Evolutionary conservation across 2,888 invertebrate genomes (phyloP), one percentile per base, ranked within the genome.

Genomic region (Trypoxylon attenuatum): DNA sequence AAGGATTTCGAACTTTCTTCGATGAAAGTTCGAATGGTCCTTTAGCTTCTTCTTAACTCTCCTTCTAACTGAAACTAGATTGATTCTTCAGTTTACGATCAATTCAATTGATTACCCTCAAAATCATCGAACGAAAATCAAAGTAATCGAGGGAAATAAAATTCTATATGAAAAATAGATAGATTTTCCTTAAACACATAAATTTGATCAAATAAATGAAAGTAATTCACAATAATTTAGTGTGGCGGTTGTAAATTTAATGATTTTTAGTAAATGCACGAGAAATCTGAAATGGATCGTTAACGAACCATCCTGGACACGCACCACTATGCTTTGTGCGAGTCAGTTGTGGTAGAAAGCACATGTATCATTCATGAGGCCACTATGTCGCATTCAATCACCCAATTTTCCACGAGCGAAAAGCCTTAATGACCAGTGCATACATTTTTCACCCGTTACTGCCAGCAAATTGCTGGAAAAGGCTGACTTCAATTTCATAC

Each of bases 361-460:
- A 23, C 39, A 63, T 59, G 59, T 27, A 63, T 59, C 63, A 63
- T 63, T 58, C 58, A 59, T 63, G 43, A 58, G 42, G 13, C n/a
- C 33, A 33, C 33, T 13, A 13, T 13, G 33, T 33, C 33, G 13
- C n/a, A 10, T 33, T 2, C n/a, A 33, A 33, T 33, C 33, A 33
- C 33, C 33, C 33, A 33, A n/a, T 33, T 33, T 33, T 10, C 13
- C 33, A 1, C n/a, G 6, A 33, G 33, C n/a, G 33, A 33, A 33
- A 33, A 33, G 13, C 33, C 10, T 13, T 33, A 33, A 33, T 13
- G n/a, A 33, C n/a, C 33, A 10, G n/a, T 33, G 33, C n/a, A n/a
- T n/a, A n/a, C n/a, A n/a, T n/a, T n/a, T n/a, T n/a, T n/a, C n/a
- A n/a, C n/a, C n/a, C n/a, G n/a, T n/a, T n/a, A n/a, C n/a, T n/a